Percentiles rank a stretch among this genome's conserved stretches.
phyloP scores from a whole-genome alignment of 2,113 vertebrate species.

The Misgurnus mizolepis region DNA sequence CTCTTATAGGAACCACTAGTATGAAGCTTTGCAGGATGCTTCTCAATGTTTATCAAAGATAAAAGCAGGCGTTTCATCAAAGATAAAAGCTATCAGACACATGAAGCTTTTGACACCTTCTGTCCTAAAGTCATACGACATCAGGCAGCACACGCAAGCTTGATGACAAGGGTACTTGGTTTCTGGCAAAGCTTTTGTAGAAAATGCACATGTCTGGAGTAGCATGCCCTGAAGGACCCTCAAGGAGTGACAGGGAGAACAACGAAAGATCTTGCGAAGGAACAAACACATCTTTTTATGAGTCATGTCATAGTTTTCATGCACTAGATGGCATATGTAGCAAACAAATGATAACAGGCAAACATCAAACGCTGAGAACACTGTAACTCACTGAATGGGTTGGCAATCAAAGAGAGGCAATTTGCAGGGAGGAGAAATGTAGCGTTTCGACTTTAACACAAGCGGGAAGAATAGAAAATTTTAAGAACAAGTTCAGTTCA shows the following conservation, averaged over 20 bases:
- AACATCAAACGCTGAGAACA: not conserved
- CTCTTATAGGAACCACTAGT: not conserved
- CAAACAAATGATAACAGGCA: slow-evolving; percentile 44
- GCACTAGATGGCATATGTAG: slow-evolving; percentile 49
- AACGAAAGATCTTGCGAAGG: slow-evolving; percentile 1
- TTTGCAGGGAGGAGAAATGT: not conserved
- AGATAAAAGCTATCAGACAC: not conserved
- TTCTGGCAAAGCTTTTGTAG: slow-evolving; percentile 3
- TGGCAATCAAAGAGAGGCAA: slow-evolving; percentile 36
- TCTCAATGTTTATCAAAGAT: not conserved
- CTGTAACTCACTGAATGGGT: not conserved
- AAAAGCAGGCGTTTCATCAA: not conserved
- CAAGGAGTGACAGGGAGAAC: slow-evolving; percentile 21
- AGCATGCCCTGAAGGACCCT: slow-evolving; percentile 37
- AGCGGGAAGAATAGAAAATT: not conserved
- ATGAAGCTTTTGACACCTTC: not conserved
- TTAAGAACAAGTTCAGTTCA: slow-evolving; percentile 20
- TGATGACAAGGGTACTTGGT: slow-evolving; percentile 11
- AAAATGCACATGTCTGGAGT: not conserved
- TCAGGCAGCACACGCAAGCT: not conserved
- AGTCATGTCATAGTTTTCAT: slow-evolving; percentile 36
- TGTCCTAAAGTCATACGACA: not conserved
- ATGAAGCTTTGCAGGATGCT: not conserved
- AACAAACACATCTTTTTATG: slow-evolving; percentile 27
- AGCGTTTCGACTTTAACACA: not conserved